Percentiles rank a stretch among this genome's conserved stretches.
These are phyloP conservation scores for Mycalesis mineus DNA, from an alignment of 2,888 invertebrate genomes.

Conservation along the genomic window DNA sequence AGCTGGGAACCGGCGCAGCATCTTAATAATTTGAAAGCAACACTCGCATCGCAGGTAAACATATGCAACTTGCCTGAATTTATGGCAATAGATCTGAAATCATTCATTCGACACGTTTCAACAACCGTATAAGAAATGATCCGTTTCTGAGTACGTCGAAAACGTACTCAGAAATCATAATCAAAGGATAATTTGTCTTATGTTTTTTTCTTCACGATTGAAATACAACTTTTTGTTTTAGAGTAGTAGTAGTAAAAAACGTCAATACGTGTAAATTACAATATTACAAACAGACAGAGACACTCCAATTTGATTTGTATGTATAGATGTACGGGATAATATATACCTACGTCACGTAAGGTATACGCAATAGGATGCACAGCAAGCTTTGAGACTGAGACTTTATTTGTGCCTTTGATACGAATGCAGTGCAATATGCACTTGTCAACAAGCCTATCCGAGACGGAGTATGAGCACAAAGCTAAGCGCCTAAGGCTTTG, in stretches of 20 bases:
- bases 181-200: too few species aligned
- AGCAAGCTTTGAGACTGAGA: slow-evolving; percentile 22
- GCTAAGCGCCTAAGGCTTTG: slow-evolving; percentile 27
- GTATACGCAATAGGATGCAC: slow-evolving; percentile 8
- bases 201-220: too few species aligned
- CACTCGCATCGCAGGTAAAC: slow-evolving; percentile 22
- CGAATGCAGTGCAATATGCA: slow-evolving; percentile 48
- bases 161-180: too few species aligned
- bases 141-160: too few species aligned
- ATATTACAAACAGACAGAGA: too few species aligned
- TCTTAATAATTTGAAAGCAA: slow-evolving; percentile 65
- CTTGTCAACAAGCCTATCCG: slow-evolving; percentile 44
- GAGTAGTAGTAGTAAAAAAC: not conserved
- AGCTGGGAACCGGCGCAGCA: slow-evolving; percentile 47
- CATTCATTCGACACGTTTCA: not conserved
- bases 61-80: slow-evolving; percentile 23
- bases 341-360: not conserved
- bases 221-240: too few species aligned
- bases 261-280: too few species aligned
- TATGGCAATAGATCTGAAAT: slow-evolving; percentile 11
- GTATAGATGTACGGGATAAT: not conserved
- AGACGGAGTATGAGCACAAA: slow-evolving; percentile 39
- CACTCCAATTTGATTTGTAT: too few species aligned
- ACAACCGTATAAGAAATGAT: not conserved
- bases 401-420: slow-evolving; percentile 44